phyloP scores from a whole-genome alignment of 2,797 vertebrate species.

The Coreius guichenoti region DNA sequence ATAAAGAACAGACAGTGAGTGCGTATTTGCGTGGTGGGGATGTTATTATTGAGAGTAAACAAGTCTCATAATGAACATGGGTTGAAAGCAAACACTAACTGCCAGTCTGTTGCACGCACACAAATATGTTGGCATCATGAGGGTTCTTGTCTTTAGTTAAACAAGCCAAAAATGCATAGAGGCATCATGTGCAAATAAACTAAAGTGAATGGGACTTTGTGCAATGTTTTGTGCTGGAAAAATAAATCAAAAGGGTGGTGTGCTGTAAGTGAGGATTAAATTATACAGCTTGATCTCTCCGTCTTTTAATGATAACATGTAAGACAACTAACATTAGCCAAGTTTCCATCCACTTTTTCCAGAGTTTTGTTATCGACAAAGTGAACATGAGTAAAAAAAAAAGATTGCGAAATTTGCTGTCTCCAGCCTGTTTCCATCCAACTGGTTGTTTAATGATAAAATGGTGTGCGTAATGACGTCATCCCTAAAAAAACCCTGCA shows the following conservation, averaged over 20 bases:
- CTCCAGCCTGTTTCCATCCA: too few species aligned
- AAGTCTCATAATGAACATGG: slow-evolving; percentile 2
- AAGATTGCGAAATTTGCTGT: too few species aligned
- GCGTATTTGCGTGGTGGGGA: background rate
- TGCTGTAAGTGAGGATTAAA: background rate
- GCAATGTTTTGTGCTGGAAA: background rate
- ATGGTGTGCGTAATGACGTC: too few species aligned
- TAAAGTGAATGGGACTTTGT: background rate
- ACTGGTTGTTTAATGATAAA: too few species aligned
- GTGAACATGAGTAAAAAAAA: too few species aligned
- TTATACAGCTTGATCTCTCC: background rate
- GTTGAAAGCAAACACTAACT: slow-evolving; percentile 34
- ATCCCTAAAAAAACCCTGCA: too few species aligned
- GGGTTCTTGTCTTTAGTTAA: background rate
- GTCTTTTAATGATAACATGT: background rate
- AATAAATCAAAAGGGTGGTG: background rate
- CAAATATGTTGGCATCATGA: slow-evolving; percentile 9
- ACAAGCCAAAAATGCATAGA: slow-evolving; percentile 3
- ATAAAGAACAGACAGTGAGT: slow-evolving; percentile 1
- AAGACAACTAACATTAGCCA: background rate
- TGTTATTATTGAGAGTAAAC: slow-evolving; percentile 30
- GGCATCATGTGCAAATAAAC: slow-evolving; percentile 10
- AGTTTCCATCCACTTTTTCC: too few species aligned
- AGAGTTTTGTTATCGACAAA: too few species aligned
- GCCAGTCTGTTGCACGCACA: background rate